These are phyloP conservation scores for Protosalanx chinensis DNA, from an alignment of 2,797 vertebrate species.

Conservation along the genomic window DNA sequence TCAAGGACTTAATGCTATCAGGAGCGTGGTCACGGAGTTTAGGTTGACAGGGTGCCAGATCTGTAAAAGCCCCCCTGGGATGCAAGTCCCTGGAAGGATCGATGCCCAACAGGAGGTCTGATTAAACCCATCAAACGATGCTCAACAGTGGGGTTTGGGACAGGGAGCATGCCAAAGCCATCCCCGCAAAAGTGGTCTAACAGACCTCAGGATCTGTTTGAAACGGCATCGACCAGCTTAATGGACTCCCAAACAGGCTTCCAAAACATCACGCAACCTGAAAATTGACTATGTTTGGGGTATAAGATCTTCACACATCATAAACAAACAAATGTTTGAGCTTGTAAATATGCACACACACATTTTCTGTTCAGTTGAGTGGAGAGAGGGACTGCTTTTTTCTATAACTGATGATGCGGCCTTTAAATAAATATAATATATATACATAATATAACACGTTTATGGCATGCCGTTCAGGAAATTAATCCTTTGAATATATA, in stretches of 20 bases:
- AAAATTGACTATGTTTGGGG: constrained; percentile 22
- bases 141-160: constrained; percentile 55
- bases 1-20: too few species aligned
- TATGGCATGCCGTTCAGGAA: too few species aligned
- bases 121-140: constrained; percentile 37
- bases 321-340: neutral
- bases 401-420: too few species aligned
- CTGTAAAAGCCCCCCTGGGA: constrained; percentile 52
- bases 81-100: constrained; percentile 57
- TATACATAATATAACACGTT: too few species aligned
- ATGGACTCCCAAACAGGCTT: constrained; percentile 4
- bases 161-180: constrained; percentile 39
- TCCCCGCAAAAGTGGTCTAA: constrained; percentile 39
- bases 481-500: too few species aligned
- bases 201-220: constrained; percentile 48
- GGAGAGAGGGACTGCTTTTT: too few species aligned
- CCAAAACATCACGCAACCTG: constrained; percentile 2
- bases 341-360: neutral
- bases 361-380: neutral
- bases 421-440: neutral
- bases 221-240: constrained; percentile 26
- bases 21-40: constrained; percentile 34
- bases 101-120: constrained; percentile 49
- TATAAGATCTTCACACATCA: neutral
- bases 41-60: constrained; percentile 47